phyloP scores from a whole-genome alignment of 1,140 invertebrate genomes.

The Orchestia grillus region DNA sequence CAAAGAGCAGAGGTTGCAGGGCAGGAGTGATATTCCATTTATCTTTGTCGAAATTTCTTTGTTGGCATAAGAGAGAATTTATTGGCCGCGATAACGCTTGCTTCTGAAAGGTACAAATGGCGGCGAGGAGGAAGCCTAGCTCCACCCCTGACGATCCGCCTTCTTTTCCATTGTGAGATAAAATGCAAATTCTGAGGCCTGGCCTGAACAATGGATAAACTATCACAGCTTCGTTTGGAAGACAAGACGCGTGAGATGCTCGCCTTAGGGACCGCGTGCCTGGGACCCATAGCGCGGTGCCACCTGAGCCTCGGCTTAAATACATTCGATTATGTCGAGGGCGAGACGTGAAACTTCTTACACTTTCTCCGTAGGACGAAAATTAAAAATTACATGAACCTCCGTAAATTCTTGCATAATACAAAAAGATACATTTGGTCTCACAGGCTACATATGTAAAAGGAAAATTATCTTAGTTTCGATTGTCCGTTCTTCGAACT shows the following conservation, averaged over 20 bases:
- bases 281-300: not conserved
- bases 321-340: not conserved
- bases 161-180: not conserved
- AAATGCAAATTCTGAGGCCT: conserved; percentile 24
- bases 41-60: conserved; percentile 53
- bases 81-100: conserved; percentile 52
- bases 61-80: conserved; percentile 54
- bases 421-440: too few relatives aligned
- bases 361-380: not conserved
- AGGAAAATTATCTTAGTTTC: too few relatives aligned
- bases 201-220: not conserved
- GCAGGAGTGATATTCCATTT: conserved; percentile 34
- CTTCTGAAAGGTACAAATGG: conserved; percentile 47
- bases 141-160: not conserved
- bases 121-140: not conserved
- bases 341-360: not conserved
- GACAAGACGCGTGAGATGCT: not conserved
- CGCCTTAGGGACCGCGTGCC: not conserved
- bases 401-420: too few relatives aligned
- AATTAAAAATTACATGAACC: too few relatives aligned
- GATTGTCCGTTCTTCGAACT: too few relatives aligned
- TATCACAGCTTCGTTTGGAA: not conserved
- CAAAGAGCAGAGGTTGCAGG: not conserved
- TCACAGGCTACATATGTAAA: too few relatives aligned
- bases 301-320: not conserved